phyloP scores from a whole-genome alignment of 35 echinoderm and acorn worm genomes.

The Strongylocentrotus purpuratus region DNA sequence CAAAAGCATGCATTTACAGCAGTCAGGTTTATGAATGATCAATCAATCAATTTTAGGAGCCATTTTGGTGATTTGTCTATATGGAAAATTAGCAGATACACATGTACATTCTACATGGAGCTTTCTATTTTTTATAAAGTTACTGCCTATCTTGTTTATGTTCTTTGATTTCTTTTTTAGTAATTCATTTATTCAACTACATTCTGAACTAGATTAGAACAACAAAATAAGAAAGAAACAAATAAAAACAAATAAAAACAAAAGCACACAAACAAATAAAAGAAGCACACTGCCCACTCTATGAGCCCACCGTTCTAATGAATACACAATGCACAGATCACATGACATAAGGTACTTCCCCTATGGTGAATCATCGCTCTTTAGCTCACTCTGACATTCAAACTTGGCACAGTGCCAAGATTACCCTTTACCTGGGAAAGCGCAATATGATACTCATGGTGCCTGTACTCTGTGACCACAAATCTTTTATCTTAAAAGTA shows the following conservation, averaged over 20 bases:
- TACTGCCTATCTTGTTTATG: no score
- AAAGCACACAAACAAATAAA: no score
- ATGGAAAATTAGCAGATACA: no score
- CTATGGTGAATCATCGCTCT: background rate
- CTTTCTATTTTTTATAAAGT: no score
- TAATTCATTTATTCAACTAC: no score
- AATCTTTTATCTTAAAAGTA: background rate
- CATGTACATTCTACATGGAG: no score
- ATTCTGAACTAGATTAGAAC: no score
- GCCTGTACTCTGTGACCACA: background rate
- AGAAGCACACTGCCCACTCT: background rate
- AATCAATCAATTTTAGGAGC: no score
- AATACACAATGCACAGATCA: background rate
- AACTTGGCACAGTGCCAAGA: background rate
- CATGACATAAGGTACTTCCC: constrained; percentile 31
- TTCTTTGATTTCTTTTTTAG: no score
- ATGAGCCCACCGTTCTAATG: background rate
- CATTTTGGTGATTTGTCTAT: no score
- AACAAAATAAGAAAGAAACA: no score
- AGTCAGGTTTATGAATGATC: background rate
- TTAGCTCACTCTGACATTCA: background rate
- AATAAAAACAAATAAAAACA: no score
- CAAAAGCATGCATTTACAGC: background rate
- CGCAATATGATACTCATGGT: background rate
- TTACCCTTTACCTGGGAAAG: background rate